Evolutionary conservation across 2,888 invertebrate genomes (phyloP).

Genomic region (Yponomeuta malinellus): DNA sequence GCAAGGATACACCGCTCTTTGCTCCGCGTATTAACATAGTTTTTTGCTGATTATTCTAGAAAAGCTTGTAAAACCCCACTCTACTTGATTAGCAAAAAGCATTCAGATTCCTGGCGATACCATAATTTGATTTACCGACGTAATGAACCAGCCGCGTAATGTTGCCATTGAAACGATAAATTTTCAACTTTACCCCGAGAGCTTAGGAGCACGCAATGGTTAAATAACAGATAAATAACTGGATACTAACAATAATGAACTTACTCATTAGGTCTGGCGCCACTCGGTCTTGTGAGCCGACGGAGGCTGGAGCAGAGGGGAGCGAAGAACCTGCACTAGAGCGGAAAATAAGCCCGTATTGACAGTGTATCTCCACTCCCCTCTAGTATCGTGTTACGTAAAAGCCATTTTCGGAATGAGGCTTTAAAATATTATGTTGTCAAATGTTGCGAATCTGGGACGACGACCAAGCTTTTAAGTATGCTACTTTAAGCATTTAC

Average conservation of each 20-base stretch:
- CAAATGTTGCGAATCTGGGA: not conserved
- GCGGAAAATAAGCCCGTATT: constrained; percentile 10
- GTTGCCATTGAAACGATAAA: not conserved
- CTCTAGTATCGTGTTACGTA: constrained; percentile 10
- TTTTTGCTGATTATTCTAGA: too few species aligned
- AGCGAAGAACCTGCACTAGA: not conserved
- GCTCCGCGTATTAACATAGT: too few species aligned
- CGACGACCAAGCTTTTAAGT: not conserved
- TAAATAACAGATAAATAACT: not conserved
- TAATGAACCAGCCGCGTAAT: too few species aligned
- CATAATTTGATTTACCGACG: too few species aligned
- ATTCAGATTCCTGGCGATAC: too few species aligned
- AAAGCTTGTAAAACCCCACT: too few species aligned
- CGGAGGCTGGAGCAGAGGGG: constrained; percentile 4
- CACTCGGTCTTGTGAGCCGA: constrained; percentile 42
- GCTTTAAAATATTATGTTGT: constrained; percentile 10
- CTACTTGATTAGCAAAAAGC: too few species aligned
- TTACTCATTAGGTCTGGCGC: constrained; percentile 34
- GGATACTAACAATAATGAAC: constrained; percentile 14
- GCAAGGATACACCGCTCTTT: too few species aligned
- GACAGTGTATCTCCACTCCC: constrained; percentile 8
- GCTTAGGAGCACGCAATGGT: not conserved
- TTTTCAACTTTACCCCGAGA: not conserved
- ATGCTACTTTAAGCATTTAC: not conserved
- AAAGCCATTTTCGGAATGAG: constrained; percentile 5